A percentile compares a stretch with the other conserved stretches of the same genome.
Evolutionary conservation across 2,888 invertebrate species (phyloP).

Genomic region (Hololepta plana): DNA sequence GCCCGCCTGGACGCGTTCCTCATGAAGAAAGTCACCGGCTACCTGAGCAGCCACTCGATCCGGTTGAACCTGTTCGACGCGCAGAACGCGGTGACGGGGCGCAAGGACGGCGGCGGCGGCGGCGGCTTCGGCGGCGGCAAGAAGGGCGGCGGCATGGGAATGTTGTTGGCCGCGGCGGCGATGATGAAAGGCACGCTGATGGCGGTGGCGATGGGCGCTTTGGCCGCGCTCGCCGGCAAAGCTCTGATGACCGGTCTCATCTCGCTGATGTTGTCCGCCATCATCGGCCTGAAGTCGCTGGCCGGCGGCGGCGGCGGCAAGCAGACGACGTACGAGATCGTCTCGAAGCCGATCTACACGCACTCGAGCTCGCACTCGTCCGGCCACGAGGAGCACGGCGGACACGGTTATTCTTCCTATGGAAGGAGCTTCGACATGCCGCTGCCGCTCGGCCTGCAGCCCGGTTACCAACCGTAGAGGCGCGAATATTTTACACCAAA

Average conservation of each 20-base stretch:
- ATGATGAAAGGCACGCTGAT: slow-evolving; percentile 51
- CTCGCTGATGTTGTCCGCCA: slow-evolving; percentile 59
- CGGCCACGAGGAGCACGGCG: slow-evolving; percentile 39
- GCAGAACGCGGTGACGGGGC: slow-evolving; percentile 31
- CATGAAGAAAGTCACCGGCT: slow-evolving; percentile 48
- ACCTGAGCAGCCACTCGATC: slow-evolving; percentile 55
- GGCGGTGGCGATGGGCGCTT: slow-evolving; percentile 51
- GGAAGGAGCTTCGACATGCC: slow-evolving; percentile 31
- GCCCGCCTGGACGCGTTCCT: slow-evolving; percentile 59
- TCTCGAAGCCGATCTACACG: slow-evolving; percentile 62
- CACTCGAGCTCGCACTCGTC: slow-evolving; percentile 46
- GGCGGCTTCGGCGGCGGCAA: slow-evolving; percentile 25
- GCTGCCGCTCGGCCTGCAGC: slow-evolving; percentile 22
- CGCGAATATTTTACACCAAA: slow-evolving; percentile 5
- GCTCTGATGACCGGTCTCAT: slow-evolving; percentile 67
- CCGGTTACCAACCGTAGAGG: slow-evolving; percentile 42
- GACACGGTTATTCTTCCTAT: slow-evolving; percentile 32
- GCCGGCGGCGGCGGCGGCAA: slow-evolving; percentile 45
- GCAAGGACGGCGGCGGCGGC: slow-evolving; percentile 28
- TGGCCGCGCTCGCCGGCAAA: slow-evolving; percentile 66
- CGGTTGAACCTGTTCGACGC: slow-evolving; percentile 52
- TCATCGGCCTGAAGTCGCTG: slow-evolving; percentile 57
- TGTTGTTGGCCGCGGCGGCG: slow-evolving; percentile 30
- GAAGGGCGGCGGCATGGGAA: slow-evolving; percentile 33
- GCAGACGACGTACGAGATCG: slow-evolving; percentile 64